Conservation (phyloP, 2,888 invertebrate genomes). For the Monochamus alternatus region DNA sequence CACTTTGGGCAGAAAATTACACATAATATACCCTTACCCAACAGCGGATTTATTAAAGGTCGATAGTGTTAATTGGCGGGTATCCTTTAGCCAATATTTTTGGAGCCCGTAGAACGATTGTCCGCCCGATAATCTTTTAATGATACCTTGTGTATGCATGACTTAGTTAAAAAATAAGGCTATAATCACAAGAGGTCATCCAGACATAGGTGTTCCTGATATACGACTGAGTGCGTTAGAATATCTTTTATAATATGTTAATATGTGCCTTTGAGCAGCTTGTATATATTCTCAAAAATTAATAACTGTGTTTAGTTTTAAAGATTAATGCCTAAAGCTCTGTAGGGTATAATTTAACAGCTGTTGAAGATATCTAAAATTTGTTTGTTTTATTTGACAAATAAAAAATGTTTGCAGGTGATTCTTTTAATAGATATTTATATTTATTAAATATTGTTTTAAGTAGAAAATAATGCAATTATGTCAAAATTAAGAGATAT, state of each 20-base stretch:
- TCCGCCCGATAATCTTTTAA: conserved; percentile 26
- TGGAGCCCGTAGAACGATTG: conserved; percentile 38
- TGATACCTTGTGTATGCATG: conserved; percentile 14
- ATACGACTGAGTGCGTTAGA: background rate
- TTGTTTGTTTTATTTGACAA: too few relatives aligned
- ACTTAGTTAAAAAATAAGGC: conserved; percentile 32
- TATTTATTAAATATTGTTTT: too few relatives aligned
- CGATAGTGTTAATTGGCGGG: conserved; percentile 51
- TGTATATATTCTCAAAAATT: background rate
- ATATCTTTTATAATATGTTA: background rate
- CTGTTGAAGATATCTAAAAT: too few relatives aligned
- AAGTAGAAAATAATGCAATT: too few relatives aligned
- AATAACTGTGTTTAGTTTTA: background rate
- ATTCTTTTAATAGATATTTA: too few relatives aligned
- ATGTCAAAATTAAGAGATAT: too few relatives aligned
- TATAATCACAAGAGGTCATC: conserved; percentile 26
- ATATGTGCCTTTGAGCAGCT: background rate
- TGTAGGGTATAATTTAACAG: too few relatives aligned
- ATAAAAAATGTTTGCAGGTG: too few relatives aligned
- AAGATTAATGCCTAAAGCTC: too few relatives aligned
- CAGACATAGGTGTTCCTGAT: conserved; percentile 12
- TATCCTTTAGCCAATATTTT: conserved; percentile 46
- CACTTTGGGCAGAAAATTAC: conserved; percentile 25
- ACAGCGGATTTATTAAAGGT: conserved; percentile 50
- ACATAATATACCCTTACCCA: conserved; percentile 37